Evolutionary conservation across 2,888 invertebrate genomes (phyloP).

Genomic region (Harmothoe impar): DNA sequence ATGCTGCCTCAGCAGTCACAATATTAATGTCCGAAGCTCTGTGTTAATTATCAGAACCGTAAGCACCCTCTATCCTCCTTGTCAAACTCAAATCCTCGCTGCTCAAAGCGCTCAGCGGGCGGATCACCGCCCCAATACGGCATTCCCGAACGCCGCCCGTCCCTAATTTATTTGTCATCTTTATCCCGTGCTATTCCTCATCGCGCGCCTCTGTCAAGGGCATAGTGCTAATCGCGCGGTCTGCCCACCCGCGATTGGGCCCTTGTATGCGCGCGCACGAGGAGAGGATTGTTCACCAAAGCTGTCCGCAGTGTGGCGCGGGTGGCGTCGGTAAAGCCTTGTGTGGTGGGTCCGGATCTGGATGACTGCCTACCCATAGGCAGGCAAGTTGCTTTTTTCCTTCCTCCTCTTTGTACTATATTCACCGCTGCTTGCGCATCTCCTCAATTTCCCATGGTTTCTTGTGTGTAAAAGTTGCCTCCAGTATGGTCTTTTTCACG

Average conservation of each 20-base stretch:
- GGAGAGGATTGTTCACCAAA: background rate
- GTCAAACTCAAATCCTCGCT: slow-evolving; percentile 14
- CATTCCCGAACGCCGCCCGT: background rate
- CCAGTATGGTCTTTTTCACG: too few species aligned
- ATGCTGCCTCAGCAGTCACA: too few species aligned
- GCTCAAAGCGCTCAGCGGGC: slow-evolving; percentile 32
- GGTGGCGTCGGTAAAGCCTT: too few species aligned
- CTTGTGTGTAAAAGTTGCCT: too few species aligned
- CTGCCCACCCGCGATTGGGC: slow-evolving; percentile 12
- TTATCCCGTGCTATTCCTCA: slow-evolving; percentile 43
- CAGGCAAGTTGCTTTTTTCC: background rate
- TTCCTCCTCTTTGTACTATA: background rate
- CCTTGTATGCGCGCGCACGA: slow-evolving; percentile 39
- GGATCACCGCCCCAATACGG: background rate
- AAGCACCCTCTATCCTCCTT: slow-evolving; percentile 44
- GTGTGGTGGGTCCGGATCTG: background rate
- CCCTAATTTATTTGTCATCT: slow-evolving; percentile 47
- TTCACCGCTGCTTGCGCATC: background rate
- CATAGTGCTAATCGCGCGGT: slow-evolving; percentile 17
- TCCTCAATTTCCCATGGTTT: background rate
- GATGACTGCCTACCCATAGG: background rate
- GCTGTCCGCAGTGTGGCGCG: background rate
- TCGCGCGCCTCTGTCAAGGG: background rate
- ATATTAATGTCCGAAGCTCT: background rate
- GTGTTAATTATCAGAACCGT: background rate